Percentiles rank a stretch among this genome's conserved stretches.
Evolutionary conservation across 2,797 vertebrate genomes (phyloP).

Genomic region (Spea hammondii): DNA sequence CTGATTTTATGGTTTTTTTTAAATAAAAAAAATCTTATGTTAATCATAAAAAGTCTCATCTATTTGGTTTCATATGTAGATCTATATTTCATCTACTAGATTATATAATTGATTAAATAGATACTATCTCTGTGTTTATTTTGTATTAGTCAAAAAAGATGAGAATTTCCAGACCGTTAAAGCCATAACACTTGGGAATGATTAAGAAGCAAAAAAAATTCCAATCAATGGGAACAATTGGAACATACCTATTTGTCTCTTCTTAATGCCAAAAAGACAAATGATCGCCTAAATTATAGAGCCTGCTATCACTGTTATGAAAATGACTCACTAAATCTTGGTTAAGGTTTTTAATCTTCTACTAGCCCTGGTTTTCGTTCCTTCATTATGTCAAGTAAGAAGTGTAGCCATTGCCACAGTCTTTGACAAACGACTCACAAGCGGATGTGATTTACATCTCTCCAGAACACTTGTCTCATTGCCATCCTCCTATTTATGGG

Average conservation of each 20-base stretch:
- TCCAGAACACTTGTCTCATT: conserved; percentile 42
- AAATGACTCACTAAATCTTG: conserved; percentile 50
- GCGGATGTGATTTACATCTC: conserved; percentile 46
- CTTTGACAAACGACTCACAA: conserved; percentile 45
- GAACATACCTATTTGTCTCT: conserved; percentile 31
- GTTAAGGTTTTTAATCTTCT: conserved; percentile 50
- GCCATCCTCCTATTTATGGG: conserved; percentile 50
- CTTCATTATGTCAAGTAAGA: conserved; percentile 51
- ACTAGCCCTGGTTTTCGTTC: conserved; percentile 33
- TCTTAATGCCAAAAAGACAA: conserved; percentile 34
- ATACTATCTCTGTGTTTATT: background rate
- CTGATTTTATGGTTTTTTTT: too few relatives aligned
- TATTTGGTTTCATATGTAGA: background rate
- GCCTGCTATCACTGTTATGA: conserved; percentile 40
- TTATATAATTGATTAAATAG: background rate
- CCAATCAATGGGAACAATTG: conserved; percentile 16
- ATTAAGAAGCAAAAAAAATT: conserved; percentile 11
- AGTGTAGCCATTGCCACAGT: conserved; percentile 47
- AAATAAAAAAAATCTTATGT: background rate
- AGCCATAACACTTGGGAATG: conserved; percentile 13
- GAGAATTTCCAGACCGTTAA: background rate
- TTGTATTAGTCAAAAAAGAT: background rate
- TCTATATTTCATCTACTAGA: background rate
- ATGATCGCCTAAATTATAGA: conserved; percentile 37
- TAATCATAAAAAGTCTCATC: background rate